phyloP scores from a whole-genome alignment of 1,140 invertebrate species.

The Adelges cooleyi region DNA sequence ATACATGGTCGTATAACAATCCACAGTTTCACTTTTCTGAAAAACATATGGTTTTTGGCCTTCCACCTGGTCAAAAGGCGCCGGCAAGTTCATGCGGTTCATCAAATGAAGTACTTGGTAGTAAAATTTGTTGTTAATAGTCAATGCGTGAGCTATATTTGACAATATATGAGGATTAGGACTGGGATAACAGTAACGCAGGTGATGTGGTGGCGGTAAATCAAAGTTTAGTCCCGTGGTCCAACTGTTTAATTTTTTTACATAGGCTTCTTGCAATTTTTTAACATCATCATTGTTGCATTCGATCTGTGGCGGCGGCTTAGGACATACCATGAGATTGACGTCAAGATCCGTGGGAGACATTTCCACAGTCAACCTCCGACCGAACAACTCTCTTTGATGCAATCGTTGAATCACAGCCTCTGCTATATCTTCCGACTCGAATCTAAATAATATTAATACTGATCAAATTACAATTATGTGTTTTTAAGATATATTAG shows the following conservation, averaged over 20 bases:
- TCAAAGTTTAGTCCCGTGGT: constrained; percentile 51
- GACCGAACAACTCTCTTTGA: constrained; percentile 50
- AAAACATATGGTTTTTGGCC: background rate
- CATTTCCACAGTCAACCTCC: constrained; percentile 49
- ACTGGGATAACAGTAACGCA: constrained; percentile 63
- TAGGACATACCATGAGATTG: constrained; percentile 31
- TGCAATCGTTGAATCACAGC: constrained; percentile 49
- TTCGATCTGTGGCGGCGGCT: background rate
- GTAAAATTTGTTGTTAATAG: constrained; percentile 68
- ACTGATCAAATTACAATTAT: too few relatives aligned
- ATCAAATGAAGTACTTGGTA: constrained; percentile 73
- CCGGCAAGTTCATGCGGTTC: constrained; percentile 87
- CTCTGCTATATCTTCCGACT: constrained; percentile 43
- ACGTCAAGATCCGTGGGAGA: constrained; percentile 37
- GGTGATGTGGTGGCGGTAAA: constrained; percentile 58
- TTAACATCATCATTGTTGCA: constrained; percentile 30
- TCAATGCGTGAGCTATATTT: constrained; percentile 65
- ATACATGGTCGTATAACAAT: constrained; percentile 29
- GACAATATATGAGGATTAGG: constrained; percentile 57
- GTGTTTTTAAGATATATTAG: too few relatives aligned
- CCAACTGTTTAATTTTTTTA: constrained; percentile 56
- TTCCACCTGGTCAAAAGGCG: constrained; percentile 54
- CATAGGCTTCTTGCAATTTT: constrained; percentile 49
- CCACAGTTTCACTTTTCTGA: constrained; percentile 32
- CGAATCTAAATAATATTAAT: constrained; percentile 48